Conservation (phyloP, 2,113 vertebrate genomes). For the Arvicanthis niloticus region DNA sequence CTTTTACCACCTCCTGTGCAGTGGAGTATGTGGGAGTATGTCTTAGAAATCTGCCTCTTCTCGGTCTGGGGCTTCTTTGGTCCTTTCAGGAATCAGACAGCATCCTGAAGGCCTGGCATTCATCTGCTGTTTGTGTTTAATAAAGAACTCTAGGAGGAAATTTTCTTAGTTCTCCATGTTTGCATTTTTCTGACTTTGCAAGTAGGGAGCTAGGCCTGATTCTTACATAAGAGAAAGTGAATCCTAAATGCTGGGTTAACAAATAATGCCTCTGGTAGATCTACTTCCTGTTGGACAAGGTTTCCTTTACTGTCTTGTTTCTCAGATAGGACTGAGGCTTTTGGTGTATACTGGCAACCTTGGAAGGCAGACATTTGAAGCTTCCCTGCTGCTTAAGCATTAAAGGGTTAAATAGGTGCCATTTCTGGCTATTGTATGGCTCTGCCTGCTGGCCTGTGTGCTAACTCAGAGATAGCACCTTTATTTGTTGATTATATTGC, state of each 20-base stretch:
- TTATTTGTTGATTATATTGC: constrained; percentile 66
- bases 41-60: constrained; percentile 19
- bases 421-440: constrained; percentile 56
- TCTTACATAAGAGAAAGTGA: constrained; percentile 42
- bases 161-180: constrained; percentile 25
- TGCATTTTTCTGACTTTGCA: constrained; percentile 39
- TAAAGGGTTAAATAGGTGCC: constrained; percentile 67
- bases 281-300: constrained; percentile 53
- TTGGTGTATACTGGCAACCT: constrained; percentile 70
- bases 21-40: constrained; percentile 7
- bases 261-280: constrained; percentile 53
- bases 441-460: constrained; percentile 65
- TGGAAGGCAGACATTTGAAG: constrained; percentile 75
- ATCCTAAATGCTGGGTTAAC: constrained; percentile 54
- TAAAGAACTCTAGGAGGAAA: constrained; percentile 39
- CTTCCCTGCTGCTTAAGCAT: constrained; percentile 69
- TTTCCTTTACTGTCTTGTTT: constrained; percentile 73
- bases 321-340: constrained; percentile 74
- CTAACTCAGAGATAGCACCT: constrained; percentile 70
- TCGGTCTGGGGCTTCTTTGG: not conserved
- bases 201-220: constrained; percentile 3
- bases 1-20: constrained; percentile 10
- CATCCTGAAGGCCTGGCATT: constrained; percentile 16
- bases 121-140: constrained; percentile 1
- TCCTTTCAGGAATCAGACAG: not conserved